Conservation (phyloP, 2,797 vertebrate genomes). For the Fistularia commersonii region DNA sequence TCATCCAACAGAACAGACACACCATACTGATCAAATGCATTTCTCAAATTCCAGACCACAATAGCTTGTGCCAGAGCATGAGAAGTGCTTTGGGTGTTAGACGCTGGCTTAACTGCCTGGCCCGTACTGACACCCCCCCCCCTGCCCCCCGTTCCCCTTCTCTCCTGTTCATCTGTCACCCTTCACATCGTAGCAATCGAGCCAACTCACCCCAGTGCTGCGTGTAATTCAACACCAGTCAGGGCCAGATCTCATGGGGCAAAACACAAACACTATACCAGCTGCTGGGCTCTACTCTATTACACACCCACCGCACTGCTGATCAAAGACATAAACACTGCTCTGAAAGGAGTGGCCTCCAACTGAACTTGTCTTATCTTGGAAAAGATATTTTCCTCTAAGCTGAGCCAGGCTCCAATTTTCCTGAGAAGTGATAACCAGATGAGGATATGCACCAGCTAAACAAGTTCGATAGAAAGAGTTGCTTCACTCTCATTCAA, state of each 20-base stretch:
- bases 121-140: conserved; percentile 14
- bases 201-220: conserved; percentile 42
- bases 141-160: neutral
- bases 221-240: conserved; percentile 60
- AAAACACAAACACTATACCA: conserved; percentile 58
- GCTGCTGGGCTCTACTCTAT: conserved; percentile 38
- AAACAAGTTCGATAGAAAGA: conserved; percentile 4
- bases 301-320: conserved; percentile 8
- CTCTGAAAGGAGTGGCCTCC: conserved; percentile 27
- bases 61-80: conserved; percentile 56
- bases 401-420: conserved; percentile 6
- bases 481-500: neutral
- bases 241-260: conserved; percentile 49
- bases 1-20: conserved; percentile 52
- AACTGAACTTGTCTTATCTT: conserved; percentile 19
- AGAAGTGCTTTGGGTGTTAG: conserved; percentile 58
- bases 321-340: conserved; percentile 33
- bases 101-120: conserved; percentile 50
- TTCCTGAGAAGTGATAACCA: conserved; percentile 15
- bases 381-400: conserved; percentile 27
- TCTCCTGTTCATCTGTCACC: conserved; percentile 50
- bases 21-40: conserved; percentile 67
- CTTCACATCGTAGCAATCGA: conserved; percentile 31
- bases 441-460: neutral
- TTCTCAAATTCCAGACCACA: conserved; percentile 68